Conservation (phyloP, 1,140 invertebrate species). For the Chironomus tepperi region DNA sequence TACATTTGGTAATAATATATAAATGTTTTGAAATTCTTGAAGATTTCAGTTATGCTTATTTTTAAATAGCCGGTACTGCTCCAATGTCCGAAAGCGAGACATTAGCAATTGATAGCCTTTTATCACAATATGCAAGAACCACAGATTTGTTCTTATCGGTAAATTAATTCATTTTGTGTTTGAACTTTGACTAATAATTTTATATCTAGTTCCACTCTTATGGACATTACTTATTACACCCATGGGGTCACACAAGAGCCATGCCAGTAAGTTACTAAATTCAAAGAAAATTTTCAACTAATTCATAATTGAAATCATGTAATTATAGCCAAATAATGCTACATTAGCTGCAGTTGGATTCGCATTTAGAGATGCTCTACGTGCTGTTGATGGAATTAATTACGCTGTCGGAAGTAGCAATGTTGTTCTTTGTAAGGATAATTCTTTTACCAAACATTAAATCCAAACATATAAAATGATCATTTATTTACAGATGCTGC, state of each 20-base stretch:
- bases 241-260: not conserved
- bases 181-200: not conserved
- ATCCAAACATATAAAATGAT: no score
- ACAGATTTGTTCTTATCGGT: not conserved
- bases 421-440: not conserved
- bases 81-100: slow-evolving; percentile 57
- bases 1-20: not conserved
- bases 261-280: not conserved
- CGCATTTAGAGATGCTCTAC: not conserved
- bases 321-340: no score
- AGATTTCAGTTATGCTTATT: not conserved
- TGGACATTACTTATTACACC: not conserved
- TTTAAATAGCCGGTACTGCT: slow-evolving; percentile 36
- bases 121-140: not conserved
- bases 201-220: not conserved
- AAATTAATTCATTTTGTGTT: no score
- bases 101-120: slow-evolving; percentile 32
- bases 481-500: slow-evolving; percentile 34
- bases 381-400: not conserved
- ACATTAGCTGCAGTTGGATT: not conserved
- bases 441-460: not conserved
- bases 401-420: not conserved
- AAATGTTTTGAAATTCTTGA: not conserved
- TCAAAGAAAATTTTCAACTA: no score
- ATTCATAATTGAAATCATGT: no score